Evolutionary conservation across 2,797 vertebrate species (phyloP).

Genomic region (Distichodus sexfasciatus): DNA sequence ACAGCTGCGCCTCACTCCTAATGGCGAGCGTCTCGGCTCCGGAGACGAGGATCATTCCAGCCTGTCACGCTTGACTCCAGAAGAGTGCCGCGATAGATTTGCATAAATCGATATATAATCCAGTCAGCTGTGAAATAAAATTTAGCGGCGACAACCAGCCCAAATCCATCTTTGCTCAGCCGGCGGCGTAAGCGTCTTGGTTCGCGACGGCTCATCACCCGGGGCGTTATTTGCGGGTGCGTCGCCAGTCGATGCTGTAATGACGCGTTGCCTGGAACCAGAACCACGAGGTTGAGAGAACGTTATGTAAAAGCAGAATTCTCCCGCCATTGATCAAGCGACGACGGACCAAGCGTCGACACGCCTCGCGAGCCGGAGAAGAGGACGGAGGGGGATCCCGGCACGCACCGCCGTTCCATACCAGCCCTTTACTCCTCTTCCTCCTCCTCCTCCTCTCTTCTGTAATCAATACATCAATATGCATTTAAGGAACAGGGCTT

Average conservation of each 20-base stretch:
- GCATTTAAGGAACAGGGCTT: constrained; percentile 70
- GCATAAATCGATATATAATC: constrained; percentile 46
- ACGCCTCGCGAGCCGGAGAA: too few relatives aligned
- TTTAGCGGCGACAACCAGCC: constrained; percentile 30
- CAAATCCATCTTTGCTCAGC: constrained; percentile 39
- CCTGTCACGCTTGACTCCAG: constrained; percentile 18
- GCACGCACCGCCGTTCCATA: too few relatives aligned
- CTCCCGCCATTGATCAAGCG: constrained; percentile 46
- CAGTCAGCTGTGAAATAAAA: constrained; percentile 41
- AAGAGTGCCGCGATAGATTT: constrained; percentile 14
- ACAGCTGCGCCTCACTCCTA: background rate
- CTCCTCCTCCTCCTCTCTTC: constrained; percentile 74
- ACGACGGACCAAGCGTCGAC: constrained; percentile 43
- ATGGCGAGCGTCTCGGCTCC: background rate
- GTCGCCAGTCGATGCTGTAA: constrained; percentile 32
- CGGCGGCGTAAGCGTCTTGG: constrained; percentile 28
- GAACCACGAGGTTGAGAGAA: constrained; percentile 27
- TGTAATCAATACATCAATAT: constrained; percentile 82
- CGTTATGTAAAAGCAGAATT: constrained; percentile 49
- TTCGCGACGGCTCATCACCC: constrained; percentile 27
- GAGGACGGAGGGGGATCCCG: too few relatives aligned
- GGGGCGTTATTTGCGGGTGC: constrained; percentile 19
- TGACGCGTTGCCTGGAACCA: background rate
- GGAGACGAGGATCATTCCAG: constrained; percentile 20
- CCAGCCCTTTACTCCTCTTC: too few relatives aligned